A percentile compares a stretch with the other conserved stretches of the same genome.
Evolutionary conservation across 2,888 invertebrate genomes (phyloP).

Genomic region (Eledona agricola): DNA sequence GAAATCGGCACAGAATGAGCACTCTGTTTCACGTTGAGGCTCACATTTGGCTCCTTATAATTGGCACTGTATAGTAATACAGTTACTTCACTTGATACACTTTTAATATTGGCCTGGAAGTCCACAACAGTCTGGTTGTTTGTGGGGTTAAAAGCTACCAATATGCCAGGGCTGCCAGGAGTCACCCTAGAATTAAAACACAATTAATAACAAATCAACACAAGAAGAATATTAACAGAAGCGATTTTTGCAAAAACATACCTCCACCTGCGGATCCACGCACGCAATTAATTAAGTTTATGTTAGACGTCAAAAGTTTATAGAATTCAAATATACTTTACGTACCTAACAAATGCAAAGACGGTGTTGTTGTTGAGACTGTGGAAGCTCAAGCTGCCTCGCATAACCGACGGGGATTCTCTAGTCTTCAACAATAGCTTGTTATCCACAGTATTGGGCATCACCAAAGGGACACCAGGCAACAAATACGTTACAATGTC

Average conservation of each 20-base stretch:
- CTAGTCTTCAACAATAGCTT: conserved; percentile 61
- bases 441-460: conserved; percentile 50
- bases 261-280: conserved; percentile 1
- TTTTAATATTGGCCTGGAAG: conserved; percentile 62
- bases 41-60: conserved; percentile 61
- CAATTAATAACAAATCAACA: conserved; percentile 14
- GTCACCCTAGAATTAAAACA: conserved; percentile 68
- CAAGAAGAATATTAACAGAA: not conserved
- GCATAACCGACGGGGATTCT: conserved; percentile 70
- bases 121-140: conserved; percentile 64
- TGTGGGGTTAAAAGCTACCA: conserved; percentile 76
- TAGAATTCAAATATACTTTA: conserved; percentile 23
- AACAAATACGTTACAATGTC: conserved; percentile 79
- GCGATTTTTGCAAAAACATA: conserved; percentile 4
- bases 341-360: conserved; percentile 76
- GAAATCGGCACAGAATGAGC: conserved; percentile 69
- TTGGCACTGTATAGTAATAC: conserved; percentile 68
- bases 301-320: conserved; percentile 1
- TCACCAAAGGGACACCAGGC: conserved; percentile 75
- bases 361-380: conserved; percentile 66
- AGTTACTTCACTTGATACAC: conserved; percentile 68
- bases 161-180: conserved; percentile 77
- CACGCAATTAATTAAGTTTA: conserved; percentile 9
- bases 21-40: conserved; percentile 68
- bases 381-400: conserved; percentile 66